phyloP scores from a whole-genome alignment of 1,140 invertebrate genomes.

The Lasioglossum baleicum region DNA sequence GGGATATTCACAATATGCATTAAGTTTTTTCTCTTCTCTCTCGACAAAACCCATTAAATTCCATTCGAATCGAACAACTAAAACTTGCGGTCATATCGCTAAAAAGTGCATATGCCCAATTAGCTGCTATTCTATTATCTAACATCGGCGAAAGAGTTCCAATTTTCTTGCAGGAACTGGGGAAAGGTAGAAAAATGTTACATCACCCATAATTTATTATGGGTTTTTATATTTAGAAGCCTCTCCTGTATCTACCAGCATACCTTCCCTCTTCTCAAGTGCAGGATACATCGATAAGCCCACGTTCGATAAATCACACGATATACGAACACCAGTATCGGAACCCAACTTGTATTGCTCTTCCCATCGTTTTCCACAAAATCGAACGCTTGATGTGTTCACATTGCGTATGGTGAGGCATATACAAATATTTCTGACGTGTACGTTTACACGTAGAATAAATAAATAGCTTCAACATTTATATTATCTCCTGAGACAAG shows the following conservation, averaged over 20 bases:
- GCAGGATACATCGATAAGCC: conserved; percentile 64
- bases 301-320: conserved; percentile 75
- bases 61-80: too few relatives aligned
- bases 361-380: not conserved
- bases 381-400: not conserved
- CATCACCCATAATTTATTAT: conserved; percentile 67
- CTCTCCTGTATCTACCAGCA: conserved; percentile 15
- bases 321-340: conserved; percentile 73
- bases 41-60: too few relatives aligned
- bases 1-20: too few relatives aligned
- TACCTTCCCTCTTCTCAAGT: conserved; percentile 25
- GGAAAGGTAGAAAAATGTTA: not conserved
- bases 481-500: too few relatives aligned
- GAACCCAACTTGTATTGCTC: not conserved
- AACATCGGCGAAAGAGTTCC: not conserved
- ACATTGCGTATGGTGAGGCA: not conserved
- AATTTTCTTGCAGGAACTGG: too few relatives aligned
- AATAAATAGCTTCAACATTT: not conserved
- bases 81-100: too few relatives aligned
- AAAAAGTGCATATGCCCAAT: too few relatives aligned
- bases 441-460: too few relatives aligned
- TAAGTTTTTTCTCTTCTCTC: too few relatives aligned
- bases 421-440: not conserved
- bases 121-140: too few relatives aligned
- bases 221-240: conserved; percentile 46